phyloP scores from a whole-genome alignment of 2,113 vertebrate species.

The Microcebus lehilahytsara region DNA sequence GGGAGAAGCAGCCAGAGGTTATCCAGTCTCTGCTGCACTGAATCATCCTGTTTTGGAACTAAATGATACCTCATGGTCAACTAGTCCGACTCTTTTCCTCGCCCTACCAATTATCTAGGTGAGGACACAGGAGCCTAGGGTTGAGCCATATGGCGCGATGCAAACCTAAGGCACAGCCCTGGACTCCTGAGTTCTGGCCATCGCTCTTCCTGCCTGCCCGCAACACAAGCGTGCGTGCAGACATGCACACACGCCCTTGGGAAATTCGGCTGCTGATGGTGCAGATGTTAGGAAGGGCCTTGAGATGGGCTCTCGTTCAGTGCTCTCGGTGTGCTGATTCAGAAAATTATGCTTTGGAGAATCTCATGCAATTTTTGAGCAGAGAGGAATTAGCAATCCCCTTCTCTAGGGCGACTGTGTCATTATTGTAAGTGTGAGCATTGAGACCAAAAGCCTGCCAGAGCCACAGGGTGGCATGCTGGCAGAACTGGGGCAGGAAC shows the following conservation, averaged over 20 bases:
- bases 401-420: not conserved
- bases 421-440: not conserved
- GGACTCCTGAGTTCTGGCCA: not conserved
- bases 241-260: not conserved
- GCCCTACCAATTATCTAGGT: not conserved
- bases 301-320: not conserved
- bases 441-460: not conserved
- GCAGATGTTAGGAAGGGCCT: not conserved
- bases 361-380: not conserved
- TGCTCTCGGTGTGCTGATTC: not conserved
- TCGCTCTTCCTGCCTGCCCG: not conserved
- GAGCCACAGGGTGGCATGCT: not conserved
- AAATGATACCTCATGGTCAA: not conserved
- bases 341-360: not conserved
- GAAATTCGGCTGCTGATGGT: not conserved
- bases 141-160: not conserved
- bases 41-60: not conserved
- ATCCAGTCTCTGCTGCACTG: not conserved
- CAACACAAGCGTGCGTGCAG: no score
- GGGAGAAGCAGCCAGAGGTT: slow-evolving; percentile 5
- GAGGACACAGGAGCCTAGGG: not conserved
- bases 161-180: not conserved
- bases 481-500: not conserved
- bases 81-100: not conserved
- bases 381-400: not conserved